phyloP scores from a whole-genome alignment of 2,113 vertebrate genomes.

The Amphilophus citrinellus region DNA sequence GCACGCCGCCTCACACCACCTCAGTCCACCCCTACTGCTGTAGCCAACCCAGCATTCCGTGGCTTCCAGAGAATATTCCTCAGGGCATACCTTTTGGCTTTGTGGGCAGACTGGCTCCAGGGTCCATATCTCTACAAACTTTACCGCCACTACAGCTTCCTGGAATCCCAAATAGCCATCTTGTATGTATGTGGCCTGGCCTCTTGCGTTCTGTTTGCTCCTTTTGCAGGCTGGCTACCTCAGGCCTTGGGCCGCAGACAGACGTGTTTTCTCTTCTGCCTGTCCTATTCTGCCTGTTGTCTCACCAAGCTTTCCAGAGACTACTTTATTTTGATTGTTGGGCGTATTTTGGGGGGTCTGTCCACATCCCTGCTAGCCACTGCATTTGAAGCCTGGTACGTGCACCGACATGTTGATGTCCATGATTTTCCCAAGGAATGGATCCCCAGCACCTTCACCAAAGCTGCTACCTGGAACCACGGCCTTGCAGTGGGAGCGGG shows the following conservation, averaged over 20 bases:
- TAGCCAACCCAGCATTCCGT: slow-evolving; percentile 88
- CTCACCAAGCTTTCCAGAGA: slow-evolving; percentile 91
- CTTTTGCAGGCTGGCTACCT: slow-evolving; percentile 85
- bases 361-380: slow-evolving; percentile 91
- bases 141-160: slow-evolving; percentile 92
- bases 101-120: slow-evolving; percentile 94
- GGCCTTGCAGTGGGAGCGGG: slow-evolving; percentile 88
- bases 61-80: slow-evolving; percentile 88
- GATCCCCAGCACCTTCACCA: slow-evolving; percentile 89
- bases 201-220: slow-evolving; percentile 88
- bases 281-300: slow-evolving; percentile 88
- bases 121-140: slow-evolving; percentile 96
- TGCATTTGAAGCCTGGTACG: slow-evolving; percentile 91
- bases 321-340: slow-evolving; percentile 89
- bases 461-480: slow-evolving; percentile 90
- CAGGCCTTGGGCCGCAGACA: slow-evolving; percentile 87
- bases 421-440: slow-evolving; percentile 92
- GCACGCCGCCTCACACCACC: slow-evolving; percentile 81
- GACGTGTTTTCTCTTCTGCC: slow-evolving; percentile 90
- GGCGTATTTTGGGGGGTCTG: slow-evolving; percentile 89
- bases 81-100: slow-evolving; percentile 88
- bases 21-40: slow-evolving; percentile 68
- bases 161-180: slow-evolving; percentile 94
- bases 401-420: slow-evolving; percentile 86
- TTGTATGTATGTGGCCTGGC: slow-evolving; percentile 93